Conservation (phyloP, 1,140 invertebrate species). For the Ceratoteleas bidentatus region DNA sequence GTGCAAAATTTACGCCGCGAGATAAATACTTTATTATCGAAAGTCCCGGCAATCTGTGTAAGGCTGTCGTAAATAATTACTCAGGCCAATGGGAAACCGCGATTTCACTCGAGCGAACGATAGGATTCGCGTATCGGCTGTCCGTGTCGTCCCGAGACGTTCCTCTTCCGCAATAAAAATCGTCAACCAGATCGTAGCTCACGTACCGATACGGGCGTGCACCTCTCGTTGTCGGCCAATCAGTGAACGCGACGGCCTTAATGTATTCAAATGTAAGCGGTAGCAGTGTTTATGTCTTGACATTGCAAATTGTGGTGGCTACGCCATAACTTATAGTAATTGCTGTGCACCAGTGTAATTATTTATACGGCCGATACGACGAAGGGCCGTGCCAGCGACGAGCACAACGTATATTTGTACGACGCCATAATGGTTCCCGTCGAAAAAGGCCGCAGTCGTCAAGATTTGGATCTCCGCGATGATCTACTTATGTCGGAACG, state of each 20-base stretch:
- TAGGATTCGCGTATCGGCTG: conserved; percentile 57
- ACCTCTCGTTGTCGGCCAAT: conserved; percentile 72
- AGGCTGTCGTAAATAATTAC: conserved; percentile 65
- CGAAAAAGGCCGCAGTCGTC: conserved; percentile 55
- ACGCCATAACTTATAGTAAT: conserved; percentile 82
- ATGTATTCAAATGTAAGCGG: conserved; percentile 82
- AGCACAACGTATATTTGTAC: conserved; percentile 50
- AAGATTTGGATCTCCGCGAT: conserved; percentile 59
- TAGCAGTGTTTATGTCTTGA: conserved; percentile 83
- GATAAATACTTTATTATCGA: conserved; percentile 38
- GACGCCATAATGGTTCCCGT: conserved; percentile 61
- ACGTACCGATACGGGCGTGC: conserved; percentile 73
- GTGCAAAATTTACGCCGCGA: conserved; percentile 9
- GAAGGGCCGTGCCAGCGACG: conserved; percentile 60
- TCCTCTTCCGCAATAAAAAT: conserved; percentile 77
- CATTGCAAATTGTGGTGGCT: conserved; percentile 82
- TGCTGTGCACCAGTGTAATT: conserved; percentile 80
- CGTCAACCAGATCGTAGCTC: conserved; percentile 80
- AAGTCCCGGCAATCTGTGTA: conserved; percentile 28
- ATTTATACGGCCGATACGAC: conserved; percentile 81
- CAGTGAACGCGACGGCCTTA: conserved; percentile 74
- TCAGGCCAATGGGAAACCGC: conserved; percentile 66
- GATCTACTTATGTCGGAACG: conserved; percentile 19
- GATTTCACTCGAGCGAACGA: conserved; percentile 62
- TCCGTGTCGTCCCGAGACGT: conserved; percentile 52